Evolutionary conservation across 2,797 vertebrate genomes (phyloP).

Genomic region (Parauchenoglanis ngamensis): DNA sequence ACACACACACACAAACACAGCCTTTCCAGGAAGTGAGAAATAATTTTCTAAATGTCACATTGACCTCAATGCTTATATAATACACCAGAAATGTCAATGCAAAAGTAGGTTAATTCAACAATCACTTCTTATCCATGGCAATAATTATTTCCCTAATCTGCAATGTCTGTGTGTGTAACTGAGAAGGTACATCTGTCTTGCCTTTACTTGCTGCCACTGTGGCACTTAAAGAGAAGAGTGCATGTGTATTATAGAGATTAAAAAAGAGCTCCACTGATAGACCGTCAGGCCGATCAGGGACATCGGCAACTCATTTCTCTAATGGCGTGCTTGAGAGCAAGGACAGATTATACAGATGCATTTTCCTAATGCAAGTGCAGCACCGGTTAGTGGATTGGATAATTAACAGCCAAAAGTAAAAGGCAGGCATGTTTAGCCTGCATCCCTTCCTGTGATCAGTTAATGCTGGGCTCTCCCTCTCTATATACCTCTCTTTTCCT

Average conservation of each 20-base stretch:
- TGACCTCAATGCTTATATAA: not conserved
- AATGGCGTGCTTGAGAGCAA: slow-evolving; percentile 57
- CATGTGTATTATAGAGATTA: slow-evolving; percentile 44
- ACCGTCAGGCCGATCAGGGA: slow-evolving; percentile 27
- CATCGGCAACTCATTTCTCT: slow-evolving; percentile 62
- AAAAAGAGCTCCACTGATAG: slow-evolving; percentile 29
- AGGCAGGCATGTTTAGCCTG: slow-evolving; percentile 37
- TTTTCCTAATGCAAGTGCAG: slow-evolving; percentile 65
- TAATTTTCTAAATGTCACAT: not conserved
- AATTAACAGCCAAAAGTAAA: slow-evolving; percentile 61
- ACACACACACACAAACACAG: not conserved
- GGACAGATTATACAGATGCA: slow-evolving; percentile 61
- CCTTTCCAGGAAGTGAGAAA: not conserved
- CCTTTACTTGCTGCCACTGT: not conserved
- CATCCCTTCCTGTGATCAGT: slow-evolving; percentile 16
- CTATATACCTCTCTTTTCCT: not conserved
- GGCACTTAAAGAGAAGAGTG: slow-evolving; percentile 20
- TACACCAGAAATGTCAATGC: not conserved
- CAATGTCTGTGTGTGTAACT: slow-evolving; percentile 8
- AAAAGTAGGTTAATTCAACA: slow-evolving; percentile 11
- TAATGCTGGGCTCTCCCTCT: slow-evolving; percentile 35
- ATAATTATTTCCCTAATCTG: not conserved
- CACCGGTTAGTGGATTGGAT: slow-evolving; percentile 60
- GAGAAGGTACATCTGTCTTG: slow-evolving; percentile 24
- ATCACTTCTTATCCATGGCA: not conserved